Base-by-base conservation (phyloP, 2,888 invertebrate species). In the Standfussiana lucernea region DNA sequence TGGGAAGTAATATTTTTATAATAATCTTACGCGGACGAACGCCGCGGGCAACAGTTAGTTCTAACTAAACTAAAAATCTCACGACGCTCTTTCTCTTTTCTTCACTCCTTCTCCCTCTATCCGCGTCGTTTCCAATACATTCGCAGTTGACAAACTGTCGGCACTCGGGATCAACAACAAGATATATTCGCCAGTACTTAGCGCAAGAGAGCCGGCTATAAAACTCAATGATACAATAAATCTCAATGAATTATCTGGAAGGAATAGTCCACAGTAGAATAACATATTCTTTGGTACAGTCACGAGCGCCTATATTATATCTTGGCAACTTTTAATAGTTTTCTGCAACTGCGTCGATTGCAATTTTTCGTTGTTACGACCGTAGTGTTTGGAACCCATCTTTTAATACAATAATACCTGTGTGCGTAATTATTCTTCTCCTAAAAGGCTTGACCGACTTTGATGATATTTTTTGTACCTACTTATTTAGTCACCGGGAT, bases 161-260 rank as follows among this genome's bases (percentile, higher is more conserved):
- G 66, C 59, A 71, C 61, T 45, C n/a, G 45, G 37, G 50, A 76
- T 78, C 75, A 79, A 71, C 84, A 72, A 79, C 66, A 74, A 79
- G 71, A 80, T 79, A 72, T 77, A 81, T 81, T 28, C n/a, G 40
- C 47, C 8, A 53, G 83, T 75, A 75, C 82, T 83, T 75, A 75
- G 64, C 76, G 75, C 67, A 76, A 73, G 75, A 82, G 61, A 75
- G 68, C 24, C 40, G 45, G 79, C 85, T 72, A 84, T 84, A 85
- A 85, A 86, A 75, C 82, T 86, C 82, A 86, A 84, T 82, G 86
- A 70, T 56, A 78, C 68, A 64, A 84, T 86, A 86, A 77, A 86
- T 86, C 82, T 79, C 61, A 72, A 84, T 84, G 84, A 86, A 84
- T 82, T 86, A 86, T 84, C 72, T 73, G 56, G 28, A 76, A 75